Evolutionary conservation across 2,888 invertebrate genomes (phyloP).

Genomic region (Cantharis lateralis): DNA sequence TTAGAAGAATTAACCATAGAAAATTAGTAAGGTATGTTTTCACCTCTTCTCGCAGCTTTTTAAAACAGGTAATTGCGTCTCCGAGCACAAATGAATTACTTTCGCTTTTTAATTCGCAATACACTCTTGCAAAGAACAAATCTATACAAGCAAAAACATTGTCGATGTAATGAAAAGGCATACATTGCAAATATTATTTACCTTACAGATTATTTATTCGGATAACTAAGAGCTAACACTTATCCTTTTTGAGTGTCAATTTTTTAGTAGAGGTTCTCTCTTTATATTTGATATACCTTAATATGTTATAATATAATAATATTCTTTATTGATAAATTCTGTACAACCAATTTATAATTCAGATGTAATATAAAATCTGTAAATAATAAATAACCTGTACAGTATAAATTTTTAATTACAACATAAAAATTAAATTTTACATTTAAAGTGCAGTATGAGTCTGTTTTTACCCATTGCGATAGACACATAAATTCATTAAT

Average conservation of each 20-base stretch:
- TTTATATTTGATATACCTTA: background rate
- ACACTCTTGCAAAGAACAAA: too few relatives aligned
- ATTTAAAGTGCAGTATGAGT: background rate
- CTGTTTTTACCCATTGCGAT: background rate
- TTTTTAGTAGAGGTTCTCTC: background rate
- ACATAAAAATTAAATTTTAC: background rate
- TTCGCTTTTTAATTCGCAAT: too few relatives aligned
- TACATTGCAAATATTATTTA: background rate
- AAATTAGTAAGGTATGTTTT: too few relatives aligned
- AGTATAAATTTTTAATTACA: background rate
- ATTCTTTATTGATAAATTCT: background rate
- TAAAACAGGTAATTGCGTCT: too few relatives aligned
- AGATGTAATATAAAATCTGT: background rate
- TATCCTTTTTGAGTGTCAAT: background rate
- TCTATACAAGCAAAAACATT: background rate
- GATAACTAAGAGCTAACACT: background rate
- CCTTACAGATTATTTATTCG: background rate
- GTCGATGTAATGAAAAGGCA: background rate
- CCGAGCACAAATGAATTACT: too few relatives aligned
- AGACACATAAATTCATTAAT: slow-evolving; percentile 10
- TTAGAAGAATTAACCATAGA: too few relatives aligned
- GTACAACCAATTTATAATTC: background rate
- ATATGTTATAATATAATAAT: background rate
- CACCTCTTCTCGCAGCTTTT: too few relatives aligned
- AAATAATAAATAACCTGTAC: background rate